phyloP scores from a whole-genome alignment of 2,113 vertebrate species.

The Vulpes vulpes region DNA sequence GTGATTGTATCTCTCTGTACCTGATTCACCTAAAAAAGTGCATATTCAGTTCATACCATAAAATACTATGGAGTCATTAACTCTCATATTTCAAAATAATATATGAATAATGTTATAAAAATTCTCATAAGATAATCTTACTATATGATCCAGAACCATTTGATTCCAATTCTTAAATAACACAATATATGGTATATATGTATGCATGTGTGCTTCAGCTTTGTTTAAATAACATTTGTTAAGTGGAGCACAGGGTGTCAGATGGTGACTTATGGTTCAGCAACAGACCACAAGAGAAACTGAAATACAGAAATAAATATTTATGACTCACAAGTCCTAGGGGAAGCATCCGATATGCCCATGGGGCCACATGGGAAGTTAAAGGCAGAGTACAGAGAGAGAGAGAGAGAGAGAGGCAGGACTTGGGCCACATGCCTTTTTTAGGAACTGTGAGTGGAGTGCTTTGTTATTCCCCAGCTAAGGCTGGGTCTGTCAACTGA shows the following conservation, averaged over 20 bases:
- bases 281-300: not conserved
- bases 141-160: not conserved
- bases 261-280: not conserved
- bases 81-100: not conserved
- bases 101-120: not conserved
- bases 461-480: not conserved
- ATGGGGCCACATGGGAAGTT: not conserved
- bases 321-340: not conserved
- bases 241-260: not conserved
- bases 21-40: not conserved
- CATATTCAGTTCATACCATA: not conserved
- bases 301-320: not conserved
- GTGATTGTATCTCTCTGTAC: not conserved
- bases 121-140: not conserved
- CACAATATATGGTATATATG: not conserved
- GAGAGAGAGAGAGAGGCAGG: not conserved
- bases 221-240: not conserved
- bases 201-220: not conserved
- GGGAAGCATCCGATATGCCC: not conserved
- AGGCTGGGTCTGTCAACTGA: not conserved
- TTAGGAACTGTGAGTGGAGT: not conserved
- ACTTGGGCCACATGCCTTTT: not conserved
- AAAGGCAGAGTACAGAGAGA: not conserved
- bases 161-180: not conserved
- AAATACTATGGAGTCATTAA: not conserved